A percentile compares a stretch with the other conserved stretches of the same genome.
These are phyloP conservation scores for Nymphalis polychloros DNA, from an alignment of 2,888 invertebrate species.

Conservation along the genomic window DNA sequence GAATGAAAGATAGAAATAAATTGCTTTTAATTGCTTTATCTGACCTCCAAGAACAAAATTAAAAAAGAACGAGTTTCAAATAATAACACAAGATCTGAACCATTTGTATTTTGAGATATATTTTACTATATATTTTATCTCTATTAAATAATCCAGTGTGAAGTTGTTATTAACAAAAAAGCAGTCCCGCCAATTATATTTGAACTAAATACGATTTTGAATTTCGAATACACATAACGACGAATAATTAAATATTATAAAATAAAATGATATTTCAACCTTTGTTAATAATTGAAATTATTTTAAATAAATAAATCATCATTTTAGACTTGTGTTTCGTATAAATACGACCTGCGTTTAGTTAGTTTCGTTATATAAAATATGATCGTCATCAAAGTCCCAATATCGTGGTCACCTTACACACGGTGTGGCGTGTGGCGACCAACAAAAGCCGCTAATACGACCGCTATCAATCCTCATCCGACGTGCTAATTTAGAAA, in stretches of 20 bases:
- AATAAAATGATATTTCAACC: background rate
- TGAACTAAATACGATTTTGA: conserved; percentile 26
- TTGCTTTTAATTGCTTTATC: conserved; percentile 4
- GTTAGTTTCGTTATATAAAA: too few species aligned
- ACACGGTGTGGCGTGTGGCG: conserved; percentile 45
- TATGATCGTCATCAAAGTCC: too few species aligned
- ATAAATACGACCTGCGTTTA: too few species aligned
- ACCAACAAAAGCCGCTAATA: conserved; percentile 71
- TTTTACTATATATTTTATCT: conserved; percentile 19
- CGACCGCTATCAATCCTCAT: conserved; percentile 64
- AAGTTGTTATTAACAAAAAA: conserved; percentile 26
- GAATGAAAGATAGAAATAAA: conserved; percentile 4
- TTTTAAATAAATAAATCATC: background rate
- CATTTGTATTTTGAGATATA: conserved; percentile 9
- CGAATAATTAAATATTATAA: background rate
- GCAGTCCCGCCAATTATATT: conserved; percentile 28
- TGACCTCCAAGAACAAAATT: background rate
- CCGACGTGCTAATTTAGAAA: conserved; percentile 59
- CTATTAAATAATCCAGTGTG: conserved; percentile 26
- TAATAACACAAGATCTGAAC: conserved; percentile 5
- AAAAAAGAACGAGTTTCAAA: background rate
- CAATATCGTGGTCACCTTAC: conserved; percentile 16
- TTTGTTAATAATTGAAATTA: background rate
- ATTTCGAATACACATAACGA: conserved; percentile 10
- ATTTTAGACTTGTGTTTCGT: background rate